Base-by-base conservation (phyloP, 92 coral and sea anemone species). In the Desmophyllum pertusum region DNA sequence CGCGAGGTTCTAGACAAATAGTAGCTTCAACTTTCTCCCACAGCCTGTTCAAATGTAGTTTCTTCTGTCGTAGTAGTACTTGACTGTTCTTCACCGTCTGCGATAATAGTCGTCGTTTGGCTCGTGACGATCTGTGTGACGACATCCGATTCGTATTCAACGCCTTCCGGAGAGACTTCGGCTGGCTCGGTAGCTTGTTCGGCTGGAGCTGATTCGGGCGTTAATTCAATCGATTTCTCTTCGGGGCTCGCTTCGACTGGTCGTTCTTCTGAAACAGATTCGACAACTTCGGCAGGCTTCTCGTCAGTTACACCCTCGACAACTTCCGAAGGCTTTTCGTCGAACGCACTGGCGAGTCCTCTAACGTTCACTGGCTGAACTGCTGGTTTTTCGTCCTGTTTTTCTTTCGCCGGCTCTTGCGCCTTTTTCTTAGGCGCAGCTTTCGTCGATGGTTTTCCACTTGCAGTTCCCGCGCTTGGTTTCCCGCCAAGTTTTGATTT, bases 401-500 rank as follows among this genome's bases (percentile, higher is more conserved):
- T 72, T 83, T 73, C 63, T 72, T 45, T 31, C 18, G n/a, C 71
- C 3, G 77, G 45, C 25, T 72, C 53, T 48, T 35, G 83, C 7
- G 40, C 69, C 65, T 78, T 83, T 79, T 73, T 65, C 80, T 81
- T 50, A 18, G 81, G 40, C 19, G 89, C 80, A 48, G 84, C 8
- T 72, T 87, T 84, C 63, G 81, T 62, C 9, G 76, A 33, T n/a
- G 76, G 57, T 61, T 72, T 86, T 5, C 62, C 42, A 29, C 65
- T 57, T 25, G 81, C 71, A 25, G 86, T 74, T 9, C 85, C 78
- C n/a, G 85, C 79, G 55, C 80, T 75, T 21, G 88, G 80, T 15
- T 87, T 48, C 15, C 66, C 88, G 11, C 84, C 71, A 51, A 70
- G 66, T 64, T 90, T 90, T 35, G 84, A 70, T 76, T 74, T 57